Conservation (phyloP, 37 sponge, comb jelly and placozoan genomes). For the Beroe forskalii region DNA sequence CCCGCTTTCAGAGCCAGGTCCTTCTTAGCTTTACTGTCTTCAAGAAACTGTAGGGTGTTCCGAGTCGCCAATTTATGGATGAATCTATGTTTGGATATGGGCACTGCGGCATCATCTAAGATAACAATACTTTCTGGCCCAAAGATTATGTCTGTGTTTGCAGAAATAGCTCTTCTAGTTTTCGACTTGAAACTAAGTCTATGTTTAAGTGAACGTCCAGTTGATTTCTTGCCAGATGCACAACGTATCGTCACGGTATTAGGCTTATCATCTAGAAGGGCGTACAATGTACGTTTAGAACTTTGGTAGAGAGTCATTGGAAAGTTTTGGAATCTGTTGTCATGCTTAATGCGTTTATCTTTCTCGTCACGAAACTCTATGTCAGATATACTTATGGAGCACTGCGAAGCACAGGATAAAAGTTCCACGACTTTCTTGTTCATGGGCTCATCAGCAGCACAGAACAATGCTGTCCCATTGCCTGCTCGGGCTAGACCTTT, state of each 20-base stretch:
- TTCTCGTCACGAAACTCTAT: not conserved
- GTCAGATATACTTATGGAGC: not conserved
- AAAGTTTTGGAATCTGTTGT: not conserved
- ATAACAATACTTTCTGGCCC: not conserved
- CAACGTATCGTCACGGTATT: not conserved
- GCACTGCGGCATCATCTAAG: not conserved
- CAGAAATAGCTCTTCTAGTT: not conserved
- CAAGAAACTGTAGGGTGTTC: not conserved
- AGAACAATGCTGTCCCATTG: conserved; percentile 76
- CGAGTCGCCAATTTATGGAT: not conserved
- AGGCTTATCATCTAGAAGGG: not conserved
- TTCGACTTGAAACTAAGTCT: not conserved
- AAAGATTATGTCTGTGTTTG: not conserved
- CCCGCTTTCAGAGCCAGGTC: not conserved
- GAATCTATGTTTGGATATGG: not conserved
- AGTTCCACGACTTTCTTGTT: conserved; percentile 76
- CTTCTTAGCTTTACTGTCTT: not conserved
- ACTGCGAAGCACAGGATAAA: conserved; percentile 35
- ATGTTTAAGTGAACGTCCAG: too few relatives aligned
- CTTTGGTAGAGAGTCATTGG: not conserved
- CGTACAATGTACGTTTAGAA: not conserved
- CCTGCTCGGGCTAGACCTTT: conserved; percentile 82
- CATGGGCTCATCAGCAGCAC: conserved; percentile 69
- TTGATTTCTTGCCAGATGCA: not conserved
- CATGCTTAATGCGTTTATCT: not conserved